Evolutionary conservation across 2,113 vertebrate species (phyloP), one percentile per base, ranked within the genome.

Genomic region (Albula goreensis): DNA sequence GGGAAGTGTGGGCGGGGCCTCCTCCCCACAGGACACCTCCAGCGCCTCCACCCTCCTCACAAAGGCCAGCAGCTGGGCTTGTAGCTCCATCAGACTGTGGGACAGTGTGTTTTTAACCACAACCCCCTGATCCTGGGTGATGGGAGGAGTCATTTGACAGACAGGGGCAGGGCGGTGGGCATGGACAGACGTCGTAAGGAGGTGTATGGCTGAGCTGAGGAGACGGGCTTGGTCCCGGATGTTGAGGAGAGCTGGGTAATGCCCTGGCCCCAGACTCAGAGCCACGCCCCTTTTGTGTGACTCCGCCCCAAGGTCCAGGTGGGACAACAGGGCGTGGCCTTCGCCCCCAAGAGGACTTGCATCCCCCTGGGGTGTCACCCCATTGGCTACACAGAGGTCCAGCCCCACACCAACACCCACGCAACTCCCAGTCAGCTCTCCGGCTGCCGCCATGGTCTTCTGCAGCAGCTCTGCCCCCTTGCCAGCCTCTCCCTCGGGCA

Each of bases 151-250:
- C 12, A 70, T 87, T 22, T 85, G 86, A 17, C 52, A n/a, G 3
- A 90, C 83, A 11, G 66, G 78, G 66, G 82, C 13, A 0, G 77
- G 25, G 91, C 80, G 50, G 90, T 84, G 0, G 86, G 82, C 94
- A 80, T 96, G 91, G 19, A 96, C 94, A 0, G 51, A 70, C 8
- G 95, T 91, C 78, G 92, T 96, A 89, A 99, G 89, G 49, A 99
- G 87, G 0, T 97, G 96, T 0, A 99, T 96, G 17, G 97, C 96
- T 86, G 97, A 97, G 88, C 93, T 95, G 90, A 99, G 94, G 11
- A 99, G 93, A 0, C 90, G 92, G 0, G 96, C 96, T 89, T 99
- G 98, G 87, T 98, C 97, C 90, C 96, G 93, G 80, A 98, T 94
- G 87, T 96, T 94, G 0, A 96, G 90, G 31, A 99, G 93, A 2